Evolutionary conservation across 2,113 vertebrate genomes (phyloP).

Genomic region (Aegithalos caudatus): DNA sequence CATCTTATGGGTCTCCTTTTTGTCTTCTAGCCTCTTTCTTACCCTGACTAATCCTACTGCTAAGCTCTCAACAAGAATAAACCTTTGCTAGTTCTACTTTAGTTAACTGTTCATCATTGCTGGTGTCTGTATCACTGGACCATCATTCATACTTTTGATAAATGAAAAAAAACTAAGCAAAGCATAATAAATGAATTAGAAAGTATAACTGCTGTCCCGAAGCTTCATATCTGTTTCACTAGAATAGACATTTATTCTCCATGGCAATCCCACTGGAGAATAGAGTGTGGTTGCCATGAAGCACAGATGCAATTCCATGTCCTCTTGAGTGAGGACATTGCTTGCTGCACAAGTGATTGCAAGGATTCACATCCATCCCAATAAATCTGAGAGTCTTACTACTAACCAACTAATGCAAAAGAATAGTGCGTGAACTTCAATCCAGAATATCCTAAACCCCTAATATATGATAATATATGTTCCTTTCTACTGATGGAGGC

Average conservation of each 20-base stretch:
- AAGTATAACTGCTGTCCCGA: background rate
- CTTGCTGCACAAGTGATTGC: background rate
- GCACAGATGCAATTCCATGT: background rate
- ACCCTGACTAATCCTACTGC: background rate
- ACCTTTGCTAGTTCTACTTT: background rate
- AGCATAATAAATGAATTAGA: background rate
- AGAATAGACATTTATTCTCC: no score
- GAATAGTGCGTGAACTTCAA: background rate
- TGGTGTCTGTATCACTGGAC: background rate
- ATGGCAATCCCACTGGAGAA: background rate
- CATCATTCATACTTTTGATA: background rate
- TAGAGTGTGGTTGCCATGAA: background rate
- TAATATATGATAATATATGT: no score
- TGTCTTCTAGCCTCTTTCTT: background rate
- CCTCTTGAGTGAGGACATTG: background rate
- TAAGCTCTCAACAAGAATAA: background rate
- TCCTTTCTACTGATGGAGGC: background rate
- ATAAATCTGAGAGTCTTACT: background rate
- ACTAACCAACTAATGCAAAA: background rate
- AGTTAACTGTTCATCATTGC: background rate
- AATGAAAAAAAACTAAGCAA: background rate
- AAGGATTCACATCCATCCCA: background rate
- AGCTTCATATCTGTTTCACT: no score
- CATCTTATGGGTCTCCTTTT: background rate
- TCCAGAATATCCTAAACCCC: background rate